Conservation (phyloP, 2,797 vertebrate genomes). For the Spatula clypeata region DNA sequence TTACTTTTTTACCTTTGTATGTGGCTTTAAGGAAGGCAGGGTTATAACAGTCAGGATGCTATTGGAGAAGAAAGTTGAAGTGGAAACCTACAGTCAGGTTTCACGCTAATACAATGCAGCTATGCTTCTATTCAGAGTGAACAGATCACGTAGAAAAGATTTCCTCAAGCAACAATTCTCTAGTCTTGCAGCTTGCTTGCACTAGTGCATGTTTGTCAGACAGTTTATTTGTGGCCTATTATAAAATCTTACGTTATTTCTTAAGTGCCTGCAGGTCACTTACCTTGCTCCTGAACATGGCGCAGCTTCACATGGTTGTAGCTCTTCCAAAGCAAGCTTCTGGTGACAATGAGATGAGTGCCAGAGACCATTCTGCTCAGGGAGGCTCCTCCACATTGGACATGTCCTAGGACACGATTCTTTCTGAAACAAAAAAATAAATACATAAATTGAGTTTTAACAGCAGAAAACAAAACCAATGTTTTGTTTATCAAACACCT, state of each 20-base stretch:
- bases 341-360: not conserved
- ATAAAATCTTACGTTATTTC: not conserved
- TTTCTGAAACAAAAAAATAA: slow-evolving; percentile 62
- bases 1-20: not conserved
- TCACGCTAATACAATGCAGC: not conserved
- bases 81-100: not conserved
- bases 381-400: slow-evolving; percentile 33
- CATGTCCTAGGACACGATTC: slow-evolving; percentile 9
- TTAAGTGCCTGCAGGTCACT: not conserved
- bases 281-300: slow-evolving; percentile 28
- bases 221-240: not conserved
- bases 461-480: not conserved
- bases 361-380: not conserved
- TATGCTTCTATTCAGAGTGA: too few relatives aligned
- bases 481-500: not conserved
- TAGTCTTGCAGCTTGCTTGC: slow-evolving; percentile 12
- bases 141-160: too few relatives aligned
- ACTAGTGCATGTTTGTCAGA: not conserved
- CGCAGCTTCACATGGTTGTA: slow-evolving; percentile 52
- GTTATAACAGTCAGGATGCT: not conserved
- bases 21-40: not conserved
- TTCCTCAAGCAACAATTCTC: not conserved
- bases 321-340: slow-evolving; percentile 54
- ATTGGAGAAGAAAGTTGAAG: not conserved
- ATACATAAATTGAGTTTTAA: not conserved